phyloP scores from a whole-genome alignment of 2,888 invertebrate species.

The Lasioglossum vierecki region DNA sequence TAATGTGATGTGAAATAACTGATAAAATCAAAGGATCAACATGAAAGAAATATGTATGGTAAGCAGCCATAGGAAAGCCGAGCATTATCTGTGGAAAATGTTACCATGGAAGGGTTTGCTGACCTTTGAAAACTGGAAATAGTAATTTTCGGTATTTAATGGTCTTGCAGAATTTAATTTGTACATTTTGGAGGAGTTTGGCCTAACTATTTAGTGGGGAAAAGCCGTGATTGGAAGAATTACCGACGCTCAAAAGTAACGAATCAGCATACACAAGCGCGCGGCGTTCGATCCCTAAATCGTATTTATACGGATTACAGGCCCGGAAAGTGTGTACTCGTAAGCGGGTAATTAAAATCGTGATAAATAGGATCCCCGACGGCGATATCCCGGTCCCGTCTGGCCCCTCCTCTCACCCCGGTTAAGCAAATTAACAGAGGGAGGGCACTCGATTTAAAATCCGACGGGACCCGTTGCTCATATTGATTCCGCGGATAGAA shows the following conservation, averaged over 20 bases:
- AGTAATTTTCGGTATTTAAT: neutral
- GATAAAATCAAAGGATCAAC: too few relatives aligned
- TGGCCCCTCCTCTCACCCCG: neutral
- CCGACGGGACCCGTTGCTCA: conserved; percentile 43
- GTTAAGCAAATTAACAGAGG: conserved; percentile 51
- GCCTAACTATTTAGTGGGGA: neutral
- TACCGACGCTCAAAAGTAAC: neutral
- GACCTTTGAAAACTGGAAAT: neutral
- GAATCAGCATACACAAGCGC: neutral
- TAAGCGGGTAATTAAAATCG: conserved; percentile 58
- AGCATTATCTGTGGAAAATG: neutral
- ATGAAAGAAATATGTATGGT: neutral
- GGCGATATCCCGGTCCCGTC: conserved; percentile 26
- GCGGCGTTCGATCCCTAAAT: conserved; percentile 24
- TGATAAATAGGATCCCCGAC: conserved; percentile 53
- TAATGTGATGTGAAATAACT: too few relatives aligned
- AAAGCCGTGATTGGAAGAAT: neutral
- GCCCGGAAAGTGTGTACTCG: neutral
- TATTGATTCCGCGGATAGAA: conserved; percentile 47
- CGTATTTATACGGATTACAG: conserved; percentile 53
- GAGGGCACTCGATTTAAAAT: conserved; percentile 51
- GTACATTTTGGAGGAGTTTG: neutral
- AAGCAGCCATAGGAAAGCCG: neutral
- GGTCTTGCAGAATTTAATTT: neutral
- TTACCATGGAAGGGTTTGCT: neutral